These are phyloP conservation scores for Conus betulinus DNA, from an alignment of 1,140 invertebrate species.

Conservation along the genomic window DNA sequence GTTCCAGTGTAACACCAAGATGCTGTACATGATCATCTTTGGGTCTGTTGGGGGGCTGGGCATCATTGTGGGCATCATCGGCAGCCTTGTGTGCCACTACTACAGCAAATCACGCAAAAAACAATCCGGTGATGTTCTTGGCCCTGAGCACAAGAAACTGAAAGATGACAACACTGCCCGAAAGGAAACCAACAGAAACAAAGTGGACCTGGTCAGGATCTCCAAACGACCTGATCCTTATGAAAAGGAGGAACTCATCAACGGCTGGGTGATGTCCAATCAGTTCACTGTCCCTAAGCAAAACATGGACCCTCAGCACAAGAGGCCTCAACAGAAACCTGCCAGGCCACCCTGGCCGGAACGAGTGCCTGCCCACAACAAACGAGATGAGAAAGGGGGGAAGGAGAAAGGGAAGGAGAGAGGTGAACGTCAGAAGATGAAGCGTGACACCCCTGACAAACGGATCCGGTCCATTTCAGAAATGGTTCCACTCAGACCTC, in stretches of 20 bases:
- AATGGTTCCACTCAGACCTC: background rate
- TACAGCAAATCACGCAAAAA: constrained; percentile 43
- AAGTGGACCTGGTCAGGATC: constrained; percentile 3
- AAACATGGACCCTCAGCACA: background rate
- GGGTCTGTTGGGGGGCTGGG: constrained; percentile 47
- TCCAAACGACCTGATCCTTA: constrained; percentile 8
- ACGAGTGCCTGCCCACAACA: background rate
- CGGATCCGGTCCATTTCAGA: background rate
- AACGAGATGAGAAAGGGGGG: background rate
- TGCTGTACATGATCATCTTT: constrained; percentile 54
- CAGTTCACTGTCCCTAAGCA: background rate
- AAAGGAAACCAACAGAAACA: background rate
- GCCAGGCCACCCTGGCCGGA: constrained; percentile 5
- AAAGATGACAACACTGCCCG: background rate
- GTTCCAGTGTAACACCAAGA: constrained; percentile 51
- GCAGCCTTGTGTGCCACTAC: constrained; percentile 49
- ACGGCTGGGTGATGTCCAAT: constrained; percentile 29
- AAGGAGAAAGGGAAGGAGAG: background rate
- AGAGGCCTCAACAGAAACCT: background rate
- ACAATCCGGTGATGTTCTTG: background rate
- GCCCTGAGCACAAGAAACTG: background rate
- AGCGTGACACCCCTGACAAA: background rate
- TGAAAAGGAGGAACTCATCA: constrained; percentile 28
- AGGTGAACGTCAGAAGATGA: background rate
- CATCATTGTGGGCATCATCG: constrained; percentile 46